Conservation (phyloP, 2,888 invertebrate species). For the Itoplectis maculator region DNA sequence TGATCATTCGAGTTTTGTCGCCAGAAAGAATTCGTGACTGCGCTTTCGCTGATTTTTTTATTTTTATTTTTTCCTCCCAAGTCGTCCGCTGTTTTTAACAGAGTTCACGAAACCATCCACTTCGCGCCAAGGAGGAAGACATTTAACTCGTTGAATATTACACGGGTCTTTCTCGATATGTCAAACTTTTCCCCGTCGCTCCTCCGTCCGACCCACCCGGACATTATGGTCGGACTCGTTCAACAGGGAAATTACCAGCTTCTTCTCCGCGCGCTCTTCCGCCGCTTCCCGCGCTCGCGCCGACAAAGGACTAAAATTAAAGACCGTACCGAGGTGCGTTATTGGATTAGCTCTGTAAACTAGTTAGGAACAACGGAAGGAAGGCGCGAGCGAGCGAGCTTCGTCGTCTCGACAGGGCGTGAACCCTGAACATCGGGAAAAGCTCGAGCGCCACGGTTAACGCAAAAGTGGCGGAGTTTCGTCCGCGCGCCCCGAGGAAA, state of each 20-base stretch:
- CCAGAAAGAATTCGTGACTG: no score
- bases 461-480: slow-evolving; percentile 16
- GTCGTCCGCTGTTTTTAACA: neutral
- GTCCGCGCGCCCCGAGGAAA: slow-evolving; percentile 14
- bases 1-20: no score
- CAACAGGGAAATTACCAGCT: slow-evolving; percentile 34
- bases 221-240: slow-evolving; percentile 19
- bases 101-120: neutral
- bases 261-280: neutral
- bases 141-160: neutral
- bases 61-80: no score
- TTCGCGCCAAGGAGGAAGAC: neutral
- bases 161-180: neutral
- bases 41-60: no score
- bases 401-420: slow-evolving; percentile 4
- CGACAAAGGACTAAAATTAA: slow-evolving; percentile 52
- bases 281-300: slow-evolving; percentile 6
- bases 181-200: neutral
- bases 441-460: slow-evolving; percentile 26
- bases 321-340: slow-evolving; percentile 51
- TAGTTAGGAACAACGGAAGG: slow-evolving; percentile 45
- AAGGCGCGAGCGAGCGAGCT: neutral
- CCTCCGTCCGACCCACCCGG: neutral
- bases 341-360: slow-evolving; percentile 46
- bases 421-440: slow-evolving; percentile 30